phyloP scores from a whole-genome alignment of 2,797 vertebrate genomes.

The Thripadectes ignobilis region DNA sequence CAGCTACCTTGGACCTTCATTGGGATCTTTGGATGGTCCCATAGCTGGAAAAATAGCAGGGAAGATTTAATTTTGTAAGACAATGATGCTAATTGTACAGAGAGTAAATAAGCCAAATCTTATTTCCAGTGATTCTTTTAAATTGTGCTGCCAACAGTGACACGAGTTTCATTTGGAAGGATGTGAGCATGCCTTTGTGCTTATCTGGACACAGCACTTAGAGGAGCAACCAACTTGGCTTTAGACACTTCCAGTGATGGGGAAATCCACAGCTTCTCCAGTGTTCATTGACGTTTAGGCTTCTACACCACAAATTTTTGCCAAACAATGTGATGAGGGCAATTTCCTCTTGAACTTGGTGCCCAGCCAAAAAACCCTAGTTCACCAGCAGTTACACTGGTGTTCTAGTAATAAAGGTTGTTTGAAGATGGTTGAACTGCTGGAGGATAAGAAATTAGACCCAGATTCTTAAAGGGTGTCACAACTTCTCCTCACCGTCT shows the following conservation, averaged over 20 bases:
- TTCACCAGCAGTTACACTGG: not conserved
- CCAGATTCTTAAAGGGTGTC: not conserved
- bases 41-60: not conserved
- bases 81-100: not conserved
- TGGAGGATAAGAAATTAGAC: not conserved
- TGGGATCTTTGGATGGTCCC: not conserved
- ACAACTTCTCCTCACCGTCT: not conserved
- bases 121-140: not conserved
- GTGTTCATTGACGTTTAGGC: not conserved
- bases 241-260: not conserved
- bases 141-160: not conserved
- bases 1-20: not conserved
- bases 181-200: not conserved
- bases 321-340: not conserved
- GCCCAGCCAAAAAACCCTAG: not conserved
- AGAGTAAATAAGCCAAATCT: not conserved
- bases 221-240: not conserved
- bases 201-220: not conserved
- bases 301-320: not conserved
- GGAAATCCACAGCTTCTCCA: not conserved
- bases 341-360: not conserved
- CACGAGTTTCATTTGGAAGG: not conserved
- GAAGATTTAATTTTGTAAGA: not conserved
- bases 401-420: not conserved
- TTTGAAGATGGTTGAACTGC: not conserved